Evolutionary conservation across 35 echinoderm and acorn worm species (phyloP), one percentile per base, ranked within the genome.

Genomic region (Stichopus chloronotus): DNA sequence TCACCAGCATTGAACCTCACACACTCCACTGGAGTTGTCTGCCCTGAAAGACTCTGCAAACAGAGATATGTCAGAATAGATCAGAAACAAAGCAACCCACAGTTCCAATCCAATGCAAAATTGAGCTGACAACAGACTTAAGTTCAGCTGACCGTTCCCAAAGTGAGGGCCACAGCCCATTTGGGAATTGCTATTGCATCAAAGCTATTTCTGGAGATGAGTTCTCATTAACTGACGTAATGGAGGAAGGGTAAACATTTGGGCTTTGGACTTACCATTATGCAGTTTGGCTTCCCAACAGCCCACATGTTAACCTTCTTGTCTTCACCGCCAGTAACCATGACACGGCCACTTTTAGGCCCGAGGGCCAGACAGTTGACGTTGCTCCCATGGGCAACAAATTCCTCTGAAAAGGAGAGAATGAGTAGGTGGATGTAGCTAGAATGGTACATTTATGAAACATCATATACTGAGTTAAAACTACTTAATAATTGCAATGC

Each of bases 261-360:
- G 30, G 30, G 30, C 30, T 43, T 43, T 43, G 30, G 30, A 93
- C 96, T 94, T 63, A 98, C 97, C 93, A 98, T 98, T 56, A 98
- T 98, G 68, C 97, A 98, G 60, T 98, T 98, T 17, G 92, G 97
- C 78, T 98, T 98, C 13, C 95, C 97, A 59, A 98, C 93, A 88
- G 95, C 97, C 97, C 97, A 98, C 92, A 98, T 93, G 91, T 98
- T 98, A 68, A 98, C 97, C 63, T 98, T 98, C 82, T 93, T 98
- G 63, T 98, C 97, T 54, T 98, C 97, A 63, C 97, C 97, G 19
- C 97, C 97, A 9, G 97, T 98, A 23, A 96, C 97, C 95, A 98
- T 95, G 6, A 98, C 95, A 52, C 93, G 93, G 0, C 97, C 97
- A 92, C 97, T 98, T 81, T 96, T 94, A 12, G 95, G 95, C 25